Base-by-base conservation (phyloP, 2,888 invertebrate genomes). In the Drosophila testacea region DNA sequence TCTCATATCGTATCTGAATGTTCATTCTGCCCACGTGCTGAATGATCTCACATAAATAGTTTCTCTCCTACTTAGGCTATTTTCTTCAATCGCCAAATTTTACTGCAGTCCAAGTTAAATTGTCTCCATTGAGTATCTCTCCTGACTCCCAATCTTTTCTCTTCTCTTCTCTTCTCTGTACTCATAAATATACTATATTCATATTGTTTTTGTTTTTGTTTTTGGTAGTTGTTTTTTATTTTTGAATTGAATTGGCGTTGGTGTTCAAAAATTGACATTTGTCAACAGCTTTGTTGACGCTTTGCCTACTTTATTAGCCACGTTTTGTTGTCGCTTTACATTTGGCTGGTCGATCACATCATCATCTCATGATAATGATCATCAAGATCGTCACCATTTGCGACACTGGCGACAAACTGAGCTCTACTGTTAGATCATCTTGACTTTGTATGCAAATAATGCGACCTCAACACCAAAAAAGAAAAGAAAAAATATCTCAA, bases 211-310 rank as follows among this genome's bases (percentile, higher is more conserved):
- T 67, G 48, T 50, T 52, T 72, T 60, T 61, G 39, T 57, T 51
- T 67, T 51, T 48, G 39, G 32, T 36, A 16, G 27, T 9, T 28
- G 11, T 42, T 44, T 50, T 36, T 7, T 39, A 39, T 68, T 62
- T 47, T 48, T n/a, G n/a, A n/a, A n/a, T 28, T 9, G 16, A 39
- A 59, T 61, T 47, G 50, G 81, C 69, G 79, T 79, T 66, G 69
- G 69, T 56, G 72, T 76, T 62, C 60, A 54, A 41, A 76, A 69
- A 50, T 67, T 69, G 72, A 64, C 72, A 86, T 82, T 87, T 84
- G 85, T 87, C 82, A 87, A 70, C 56, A 74, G 81, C 67, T 78
- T 83, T 81, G 76, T 81, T 76, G 65, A 72, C 80, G 77, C 77
- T 79, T 69, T 66, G 76, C 63, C 50, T 66, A 75, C 81, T 79